Evolutionary conservation across 2,113 vertebrate species (phyloP).

Genomic region (Amblyornis subalaris): DNA sequence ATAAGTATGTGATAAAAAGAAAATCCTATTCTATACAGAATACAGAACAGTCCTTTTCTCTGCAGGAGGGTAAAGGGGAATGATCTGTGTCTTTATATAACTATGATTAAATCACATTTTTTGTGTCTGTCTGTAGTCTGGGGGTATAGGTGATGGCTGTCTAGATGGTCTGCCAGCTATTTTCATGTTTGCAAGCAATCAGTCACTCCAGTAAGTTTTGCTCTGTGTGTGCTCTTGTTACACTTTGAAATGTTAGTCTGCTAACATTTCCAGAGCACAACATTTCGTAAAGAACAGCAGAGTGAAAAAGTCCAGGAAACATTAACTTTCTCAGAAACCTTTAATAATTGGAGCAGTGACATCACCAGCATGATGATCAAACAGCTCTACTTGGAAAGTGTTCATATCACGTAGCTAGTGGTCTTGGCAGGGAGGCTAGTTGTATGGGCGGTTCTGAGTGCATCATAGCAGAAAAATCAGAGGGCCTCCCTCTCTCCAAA

Average conservation of each 20-base stretch:
- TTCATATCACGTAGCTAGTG: not conserved
- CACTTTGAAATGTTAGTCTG: not conserved
- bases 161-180: not conserved
- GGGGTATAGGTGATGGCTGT: not conserved
- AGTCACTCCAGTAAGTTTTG: not conserved
- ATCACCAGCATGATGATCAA: not conserved
- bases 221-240: not conserved
- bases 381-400: not conserved
- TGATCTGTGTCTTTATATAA: not conserved
- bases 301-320: not conserved
- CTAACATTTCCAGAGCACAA: not conserved
- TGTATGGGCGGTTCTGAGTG: not conserved
- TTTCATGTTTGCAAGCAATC: not conserved
- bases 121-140: not conserved
- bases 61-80: not conserved
- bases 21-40: not conserved
- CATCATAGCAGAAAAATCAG: not conserved
- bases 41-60: not conserved
- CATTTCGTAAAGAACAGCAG: accelerated
- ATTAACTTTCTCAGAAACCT: not conserved
- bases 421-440: not conserved
- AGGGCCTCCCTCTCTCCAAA: not conserved
- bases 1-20: not conserved
- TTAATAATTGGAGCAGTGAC: not conserved
- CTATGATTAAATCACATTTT: not conserved